These are phyloP conservation scores for Zosterops lateralis DNA, from an alignment of 2,113 vertebrate species.

Conservation along the genomic window DNA sequence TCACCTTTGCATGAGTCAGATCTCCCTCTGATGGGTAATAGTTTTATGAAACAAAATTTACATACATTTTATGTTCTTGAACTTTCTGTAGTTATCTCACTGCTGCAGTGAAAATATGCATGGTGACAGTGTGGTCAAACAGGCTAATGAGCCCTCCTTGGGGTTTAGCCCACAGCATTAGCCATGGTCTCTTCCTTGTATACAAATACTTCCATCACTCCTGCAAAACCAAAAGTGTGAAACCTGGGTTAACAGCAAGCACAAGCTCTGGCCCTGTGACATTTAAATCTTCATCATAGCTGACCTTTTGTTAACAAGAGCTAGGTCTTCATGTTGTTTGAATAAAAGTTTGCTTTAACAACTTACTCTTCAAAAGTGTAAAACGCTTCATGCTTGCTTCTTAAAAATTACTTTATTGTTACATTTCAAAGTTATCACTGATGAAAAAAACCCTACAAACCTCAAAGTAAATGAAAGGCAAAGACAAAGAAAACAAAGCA, in stretches of 20 bases:
- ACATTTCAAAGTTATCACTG: constrained; percentile 7
- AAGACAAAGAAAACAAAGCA: neutral
- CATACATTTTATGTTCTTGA: neutral
- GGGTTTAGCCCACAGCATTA: neutral
- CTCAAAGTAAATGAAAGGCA: constrained; percentile 8
- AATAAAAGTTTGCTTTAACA: constrained; percentile 18
- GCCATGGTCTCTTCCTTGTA: neutral
- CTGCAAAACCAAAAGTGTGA: neutral
- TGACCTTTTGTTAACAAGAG: constrained; percentile 46
- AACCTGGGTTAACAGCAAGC: neutral
- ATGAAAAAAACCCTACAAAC: neutral
- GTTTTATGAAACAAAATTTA: neutral
- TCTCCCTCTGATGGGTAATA: neutral
- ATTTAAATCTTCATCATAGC: constrained; percentile 42
- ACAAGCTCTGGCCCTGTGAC: neutral
- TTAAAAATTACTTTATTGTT: constrained; percentile 38
- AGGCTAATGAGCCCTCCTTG: neutral
- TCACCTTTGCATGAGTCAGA: neutral
- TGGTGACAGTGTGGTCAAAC: neutral
- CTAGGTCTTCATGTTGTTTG: neutral
- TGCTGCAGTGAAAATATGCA: neutral
- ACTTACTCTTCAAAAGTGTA: neutral
- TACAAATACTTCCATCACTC: neutral
- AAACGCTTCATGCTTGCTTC: neutral
- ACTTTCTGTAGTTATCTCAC: neutral